These are phyloP conservation scores for Pteropus alecto DNA, from an alignment of 2,113 vertebrate genomes.

Conservation along the genomic window DNA sequence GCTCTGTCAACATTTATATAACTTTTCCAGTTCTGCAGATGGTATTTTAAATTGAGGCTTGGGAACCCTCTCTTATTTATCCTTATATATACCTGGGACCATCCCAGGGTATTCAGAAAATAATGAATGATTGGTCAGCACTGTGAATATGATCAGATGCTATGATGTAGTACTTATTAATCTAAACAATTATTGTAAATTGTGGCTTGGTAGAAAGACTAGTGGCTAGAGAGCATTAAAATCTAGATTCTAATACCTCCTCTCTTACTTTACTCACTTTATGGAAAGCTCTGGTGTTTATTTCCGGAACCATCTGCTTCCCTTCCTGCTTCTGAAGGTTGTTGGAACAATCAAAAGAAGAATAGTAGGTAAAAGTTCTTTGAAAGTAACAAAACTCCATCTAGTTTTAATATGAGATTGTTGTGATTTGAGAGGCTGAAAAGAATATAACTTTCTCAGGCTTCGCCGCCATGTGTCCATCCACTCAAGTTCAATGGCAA, in stretches of 20 bases:
- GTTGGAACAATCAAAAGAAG: not conserved
- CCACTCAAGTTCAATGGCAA: not conserved
- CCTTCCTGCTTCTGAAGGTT: not conserved
- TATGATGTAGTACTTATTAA: not conserved
- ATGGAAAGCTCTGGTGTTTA: not conserved
- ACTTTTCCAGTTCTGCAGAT: not conserved
- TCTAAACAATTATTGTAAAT: not conserved
- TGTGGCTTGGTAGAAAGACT: not conserved
- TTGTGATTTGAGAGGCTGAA: not conserved
- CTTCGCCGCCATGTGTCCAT: not conserved
- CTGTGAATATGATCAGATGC: not conserved
- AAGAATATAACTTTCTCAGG: not conserved
- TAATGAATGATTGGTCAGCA: not conserved
- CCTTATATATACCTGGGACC: not conserved
- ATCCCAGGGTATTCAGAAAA: not conserved
- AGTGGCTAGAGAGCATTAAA: not conserved
- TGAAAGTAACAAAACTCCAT: not conserved
- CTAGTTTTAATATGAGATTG: not conserved
- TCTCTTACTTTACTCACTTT: not conserved
- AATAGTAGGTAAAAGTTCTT: not conserved
- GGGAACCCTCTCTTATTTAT: not conserved
- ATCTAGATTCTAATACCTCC: not conserved
- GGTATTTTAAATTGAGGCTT: not conserved
- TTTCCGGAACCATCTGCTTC: not conserved
- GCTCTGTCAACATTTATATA: conserved; percentile 9